Evolutionary conservation across 2,797 vertebrate species (phyloP).

Genomic region (Sebastes cheni): DNA sequence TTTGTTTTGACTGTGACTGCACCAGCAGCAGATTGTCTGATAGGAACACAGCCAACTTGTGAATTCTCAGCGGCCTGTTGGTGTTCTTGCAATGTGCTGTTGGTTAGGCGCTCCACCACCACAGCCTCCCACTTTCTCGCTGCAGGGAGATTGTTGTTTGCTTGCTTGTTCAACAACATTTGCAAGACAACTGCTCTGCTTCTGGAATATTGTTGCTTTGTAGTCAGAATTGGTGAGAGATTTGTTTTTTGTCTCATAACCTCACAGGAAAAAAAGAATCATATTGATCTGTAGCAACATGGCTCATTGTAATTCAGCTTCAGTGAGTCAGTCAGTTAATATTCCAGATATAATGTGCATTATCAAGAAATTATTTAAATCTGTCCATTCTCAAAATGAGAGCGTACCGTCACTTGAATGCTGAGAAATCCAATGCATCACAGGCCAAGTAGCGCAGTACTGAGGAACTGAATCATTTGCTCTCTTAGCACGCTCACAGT

Average conservation of each 20-base stretch:
- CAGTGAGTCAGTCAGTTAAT: constrained; percentile 17
- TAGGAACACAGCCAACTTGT: constrained; percentile 61
- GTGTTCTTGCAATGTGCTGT: constrained; percentile 50
- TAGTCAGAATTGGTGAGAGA: background rate
- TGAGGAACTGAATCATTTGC: constrained; percentile 61
- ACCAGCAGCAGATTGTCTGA: constrained; percentile 52
- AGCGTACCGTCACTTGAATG: constrained; percentile 23
- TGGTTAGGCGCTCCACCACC: constrained; percentile 31
- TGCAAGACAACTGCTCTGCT: constrained; percentile 27
- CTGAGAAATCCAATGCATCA: constrained; percentile 45
- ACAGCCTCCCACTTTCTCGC: constrained; percentile 20
- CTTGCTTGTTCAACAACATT: constrained; percentile 34
- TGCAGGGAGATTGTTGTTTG: constrained; percentile 52
- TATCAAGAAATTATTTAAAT: constrained; percentile 40
- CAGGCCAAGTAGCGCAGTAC: constrained; percentile 26
- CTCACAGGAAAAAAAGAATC: background rate
- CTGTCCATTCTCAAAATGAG: constrained; percentile 25
- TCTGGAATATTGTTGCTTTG: constrained; percentile 9
- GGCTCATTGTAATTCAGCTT: constrained; percentile 15
- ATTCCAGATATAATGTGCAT: constrained; percentile 20
- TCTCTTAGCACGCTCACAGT: constrained; percentile 67
- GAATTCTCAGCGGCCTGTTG: constrained; percentile 57
- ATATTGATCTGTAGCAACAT: constrained; percentile 4
- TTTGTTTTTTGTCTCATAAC: constrained; percentile 9
- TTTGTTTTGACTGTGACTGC: constrained; percentile 47